A percentile compares a stretch with the other conserved stretches of the same genome.
phyloP scores from a whole-genome alignment of 2,113 vertebrate species.

The Petaurus breviceps region DNA sequence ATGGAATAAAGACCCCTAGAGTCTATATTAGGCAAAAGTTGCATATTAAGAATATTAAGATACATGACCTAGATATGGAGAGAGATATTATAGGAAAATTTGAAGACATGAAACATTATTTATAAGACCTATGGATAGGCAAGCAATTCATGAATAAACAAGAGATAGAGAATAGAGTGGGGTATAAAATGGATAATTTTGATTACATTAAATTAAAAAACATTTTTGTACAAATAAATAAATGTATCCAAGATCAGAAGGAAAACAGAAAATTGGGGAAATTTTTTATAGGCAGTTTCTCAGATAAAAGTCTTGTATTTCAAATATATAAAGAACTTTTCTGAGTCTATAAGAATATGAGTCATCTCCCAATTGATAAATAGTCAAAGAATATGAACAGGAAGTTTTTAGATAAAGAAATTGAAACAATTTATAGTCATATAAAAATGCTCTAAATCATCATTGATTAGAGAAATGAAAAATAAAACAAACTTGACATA shows the following conservation, averaged over 20 bases:
- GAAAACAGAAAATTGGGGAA: background rate
- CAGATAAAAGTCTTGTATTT: background rate
- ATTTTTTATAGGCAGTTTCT: background rate
- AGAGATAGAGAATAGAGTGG: no score
- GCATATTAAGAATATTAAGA: background rate
- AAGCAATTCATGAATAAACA: background rate
- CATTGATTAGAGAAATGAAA: background rate
- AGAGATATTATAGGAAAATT: background rate
- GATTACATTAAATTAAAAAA: background rate
- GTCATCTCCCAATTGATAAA: background rate
- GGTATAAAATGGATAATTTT: no score
- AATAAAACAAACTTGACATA: background rate
- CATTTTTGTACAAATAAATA: background rate
- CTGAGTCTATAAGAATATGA: background rate
- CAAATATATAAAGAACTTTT: background rate
- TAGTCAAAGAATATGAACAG: background rate
- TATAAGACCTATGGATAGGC: background rate
- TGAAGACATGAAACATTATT: background rate
- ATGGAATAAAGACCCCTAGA: background rate
- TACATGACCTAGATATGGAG: background rate
- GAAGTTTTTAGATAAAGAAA: background rate
- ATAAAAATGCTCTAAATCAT: background rate
- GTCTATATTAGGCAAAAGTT: background rate
- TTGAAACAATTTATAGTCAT: background rate
- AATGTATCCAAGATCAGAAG: background rate